Evolutionary conservation across 2,888 invertebrate genomes (phyloP).

Genomic region (Gortyna flavago): DNA sequence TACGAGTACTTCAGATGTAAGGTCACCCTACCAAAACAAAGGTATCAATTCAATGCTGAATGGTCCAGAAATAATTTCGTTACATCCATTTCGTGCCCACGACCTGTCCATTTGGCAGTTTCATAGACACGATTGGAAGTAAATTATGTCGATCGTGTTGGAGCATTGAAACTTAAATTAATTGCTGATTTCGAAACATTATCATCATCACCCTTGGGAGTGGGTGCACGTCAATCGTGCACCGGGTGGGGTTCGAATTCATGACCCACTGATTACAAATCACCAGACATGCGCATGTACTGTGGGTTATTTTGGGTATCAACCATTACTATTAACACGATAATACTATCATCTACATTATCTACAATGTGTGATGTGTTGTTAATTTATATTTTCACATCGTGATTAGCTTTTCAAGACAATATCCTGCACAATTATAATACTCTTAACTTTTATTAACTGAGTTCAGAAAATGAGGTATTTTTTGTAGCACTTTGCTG

Average conservation of each 20-base stretch:
- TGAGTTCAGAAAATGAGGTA: background rate
- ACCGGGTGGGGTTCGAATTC: background rate
- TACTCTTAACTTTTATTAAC: background rate
- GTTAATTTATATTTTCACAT: background rate
- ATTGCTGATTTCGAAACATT: conserved; percentile 43
- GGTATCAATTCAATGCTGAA: conserved; percentile 46
- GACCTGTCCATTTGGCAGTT: conserved; percentile 45
- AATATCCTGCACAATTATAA: background rate
- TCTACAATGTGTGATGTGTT: background rate
- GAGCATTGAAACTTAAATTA: conserved; percentile 42
- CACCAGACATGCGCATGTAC: background rate
- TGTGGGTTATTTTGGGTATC: background rate
- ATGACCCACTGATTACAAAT: background rate
- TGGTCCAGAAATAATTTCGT: conserved; percentile 55
- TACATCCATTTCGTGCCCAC: conserved; percentile 53
- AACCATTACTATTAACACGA: background rate
- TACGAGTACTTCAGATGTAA: background rate
- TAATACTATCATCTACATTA: background rate
- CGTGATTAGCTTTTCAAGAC: background rate
- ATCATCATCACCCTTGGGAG: background rate
- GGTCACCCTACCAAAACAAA: conserved; percentile 43
- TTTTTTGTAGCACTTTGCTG: background rate
- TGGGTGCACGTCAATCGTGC: background rate
- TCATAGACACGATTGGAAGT: conserved; percentile 45
- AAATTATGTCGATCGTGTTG: conserved; percentile 51